Evolutionary conservation across 1,140 invertebrate genomes (phyloP), one percentile per base, ranked within the genome.

Genomic region (Tribolium madens): DNA sequence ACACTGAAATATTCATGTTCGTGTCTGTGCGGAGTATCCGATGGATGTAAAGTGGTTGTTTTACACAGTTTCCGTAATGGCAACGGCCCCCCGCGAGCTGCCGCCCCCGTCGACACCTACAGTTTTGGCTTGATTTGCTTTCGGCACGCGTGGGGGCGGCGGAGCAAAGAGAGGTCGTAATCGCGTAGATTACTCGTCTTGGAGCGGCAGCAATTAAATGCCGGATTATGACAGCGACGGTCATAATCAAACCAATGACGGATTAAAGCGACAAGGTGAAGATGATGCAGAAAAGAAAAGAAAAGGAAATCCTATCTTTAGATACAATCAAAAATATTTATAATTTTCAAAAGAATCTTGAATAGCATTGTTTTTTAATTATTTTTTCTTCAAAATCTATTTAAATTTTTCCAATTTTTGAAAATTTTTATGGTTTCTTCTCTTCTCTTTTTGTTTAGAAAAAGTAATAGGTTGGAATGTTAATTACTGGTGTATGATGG

Each of bases 1-100:
- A 76, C 75, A 68, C 68, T 76, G 70, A 76, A 73, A 76, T 76
- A 76, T 76, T 76, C 75, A 76, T 76, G 75, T 76, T 76, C 75
- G 75, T 76, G 75, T 76, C 75, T 70, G 47, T 69, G 52, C 52
- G 17, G 75, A 53, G 69, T 76, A 76, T 72, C 69, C 69, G 69
- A 76, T 73, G 75, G 75, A 76, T 76, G 75, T 76, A 73, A 76
- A 76, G 75, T 71, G 75, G 75, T 76, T 76, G 68, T 76, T 71
- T 71, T 71, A 52, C 50, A 71, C 42, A 73, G 57, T 64, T 76
- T 69, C 52, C 68, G 68, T 76, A 76, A 72, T 72, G 74, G 74
- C 74, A 76, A 71, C n/a, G 68, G 36, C 5, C 68, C 42, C 50
- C 68, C 18, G n/a, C 68, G 10, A 9, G 18, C 31, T 15, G 48